These are phyloP conservation scores for Silurus lanzhouensis DNA, from an alignment of 2,797 vertebrate genomes.

Conservation along the genomic window DNA sequence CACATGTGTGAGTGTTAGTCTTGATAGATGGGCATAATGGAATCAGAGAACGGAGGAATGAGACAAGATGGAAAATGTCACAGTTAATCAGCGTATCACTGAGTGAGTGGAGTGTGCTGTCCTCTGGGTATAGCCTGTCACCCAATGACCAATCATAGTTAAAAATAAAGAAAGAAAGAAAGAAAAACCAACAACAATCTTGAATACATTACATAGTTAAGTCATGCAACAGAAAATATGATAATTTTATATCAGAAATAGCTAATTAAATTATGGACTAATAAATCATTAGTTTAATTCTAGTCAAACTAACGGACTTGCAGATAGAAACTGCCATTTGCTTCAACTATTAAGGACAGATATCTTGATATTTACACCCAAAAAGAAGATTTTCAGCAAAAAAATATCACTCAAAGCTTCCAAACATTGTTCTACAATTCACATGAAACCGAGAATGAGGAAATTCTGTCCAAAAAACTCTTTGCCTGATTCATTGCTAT, in stretches of 20 bases:
- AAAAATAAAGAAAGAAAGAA: background rate
- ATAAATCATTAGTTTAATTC: background rate
- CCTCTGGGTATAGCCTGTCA: slow-evolving; percentile 37
- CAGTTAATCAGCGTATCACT: slow-evolving; percentile 51
- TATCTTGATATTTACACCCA: background rate
- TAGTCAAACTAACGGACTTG: background rate
- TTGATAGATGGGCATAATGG: slow-evolving; percentile 51
- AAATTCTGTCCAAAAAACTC: background rate
- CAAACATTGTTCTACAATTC: background rate
- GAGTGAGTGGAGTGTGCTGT: slow-evolving; percentile 44
- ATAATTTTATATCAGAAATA: background rate
- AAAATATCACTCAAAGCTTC: background rate
- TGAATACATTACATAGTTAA: slow-evolving; percentile 6
- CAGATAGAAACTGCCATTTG: background rate
- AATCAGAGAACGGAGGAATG: slow-evolving; percentile 50
- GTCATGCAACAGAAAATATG: background rate
- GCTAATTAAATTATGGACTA: background rate
- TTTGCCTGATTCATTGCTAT: background rate
- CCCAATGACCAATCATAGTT: slow-evolving; percentile 29
- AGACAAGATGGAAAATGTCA: slow-evolving; percentile 57
- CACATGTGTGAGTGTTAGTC: slow-evolving; percentile 49
- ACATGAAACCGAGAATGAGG: background rate
- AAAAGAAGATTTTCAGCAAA: background rate
- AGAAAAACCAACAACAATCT: background rate
- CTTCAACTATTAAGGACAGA: background rate